These are phyloP conservation scores for Gnathonemus longibarbis DNA, from an alignment of 2,113 vertebrate species.

Conservation along the genomic window DNA sequence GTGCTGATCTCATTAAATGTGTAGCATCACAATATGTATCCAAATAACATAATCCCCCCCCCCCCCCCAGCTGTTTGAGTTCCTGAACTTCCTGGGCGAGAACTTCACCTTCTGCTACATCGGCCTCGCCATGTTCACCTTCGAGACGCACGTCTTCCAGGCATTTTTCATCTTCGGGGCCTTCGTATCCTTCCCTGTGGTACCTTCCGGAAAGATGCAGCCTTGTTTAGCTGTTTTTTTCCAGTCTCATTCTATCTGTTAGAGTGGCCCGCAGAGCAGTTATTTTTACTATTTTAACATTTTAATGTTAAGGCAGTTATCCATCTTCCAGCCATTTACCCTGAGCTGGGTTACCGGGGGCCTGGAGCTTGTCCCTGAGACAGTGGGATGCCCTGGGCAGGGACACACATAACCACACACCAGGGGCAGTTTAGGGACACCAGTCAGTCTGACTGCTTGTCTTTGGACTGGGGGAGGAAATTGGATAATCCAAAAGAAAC, in stretches of 20 bases:
- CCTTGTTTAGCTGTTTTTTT: neutral
- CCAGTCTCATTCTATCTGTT: neutral
- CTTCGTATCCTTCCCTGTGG: conserved; percentile 73
- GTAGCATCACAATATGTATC: neutral
- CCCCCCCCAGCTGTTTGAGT: conserved; percentile 74
- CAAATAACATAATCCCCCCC: conserved; percentile 29
- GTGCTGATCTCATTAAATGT: neutral
- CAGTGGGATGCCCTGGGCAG: neutral
- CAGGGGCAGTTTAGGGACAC: neutral
- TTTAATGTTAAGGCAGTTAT: neutral
- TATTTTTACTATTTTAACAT: neutral
- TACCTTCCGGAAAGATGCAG: neutral
- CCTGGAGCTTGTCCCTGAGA: neutral
- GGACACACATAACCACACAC: neutral
- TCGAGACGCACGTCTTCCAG: conserved; percentile 73
- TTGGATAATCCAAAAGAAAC: neutral
- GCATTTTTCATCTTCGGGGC: conserved; percentile 70
- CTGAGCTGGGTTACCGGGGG: neutral
- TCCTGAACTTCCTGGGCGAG: conserved; percentile 79
- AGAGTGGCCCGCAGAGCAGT: neutral
- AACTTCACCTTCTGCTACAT: conserved; percentile 83
- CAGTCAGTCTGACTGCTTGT: neutral
- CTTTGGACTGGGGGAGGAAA: neutral
- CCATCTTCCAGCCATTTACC: neutral
- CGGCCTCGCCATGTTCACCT: conserved; percentile 71